Conservation (phyloP, 2,797 vertebrate genomes). For the Delichon dasypus region DNA sequence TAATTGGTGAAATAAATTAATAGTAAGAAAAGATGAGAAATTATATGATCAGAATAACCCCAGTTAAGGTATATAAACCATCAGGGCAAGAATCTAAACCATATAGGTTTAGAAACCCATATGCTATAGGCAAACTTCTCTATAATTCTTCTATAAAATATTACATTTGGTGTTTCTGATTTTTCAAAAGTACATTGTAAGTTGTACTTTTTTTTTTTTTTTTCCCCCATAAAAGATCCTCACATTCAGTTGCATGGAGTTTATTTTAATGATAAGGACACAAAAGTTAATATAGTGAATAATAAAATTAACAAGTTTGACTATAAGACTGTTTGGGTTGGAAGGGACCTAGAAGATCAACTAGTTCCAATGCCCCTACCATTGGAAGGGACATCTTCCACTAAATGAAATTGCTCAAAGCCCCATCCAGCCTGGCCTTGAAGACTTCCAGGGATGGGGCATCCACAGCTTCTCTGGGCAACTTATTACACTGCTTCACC, state of each 20-base stretch:
- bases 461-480: not conserved
- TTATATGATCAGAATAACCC: not conserved
- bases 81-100: not conserved
- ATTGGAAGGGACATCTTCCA: not conserved
- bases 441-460: not conserved
- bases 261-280: not conserved
- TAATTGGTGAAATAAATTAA: not conserved
- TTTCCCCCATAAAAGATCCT: fast-evolving
- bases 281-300: not conserved
- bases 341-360: not conserved
- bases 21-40: not conserved
- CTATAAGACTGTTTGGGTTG: not conserved
- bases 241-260: not conserved
- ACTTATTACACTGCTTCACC: not conserved
- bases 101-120: not conserved
- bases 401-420: not conserved
- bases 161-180: not conserved
- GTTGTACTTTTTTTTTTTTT: not conserved
- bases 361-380: not conserved
- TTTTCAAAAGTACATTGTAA: not conserved
- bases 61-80: not conserved
- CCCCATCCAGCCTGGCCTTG: not conserved
- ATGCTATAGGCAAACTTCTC: not conserved
- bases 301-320: not conserved
- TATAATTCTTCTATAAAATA: not conserved